These are phyloP conservation scores for Chrysolina oricalcia DNA, from an alignment of 2,888 invertebrate species.

Conservation along the genomic window DNA sequence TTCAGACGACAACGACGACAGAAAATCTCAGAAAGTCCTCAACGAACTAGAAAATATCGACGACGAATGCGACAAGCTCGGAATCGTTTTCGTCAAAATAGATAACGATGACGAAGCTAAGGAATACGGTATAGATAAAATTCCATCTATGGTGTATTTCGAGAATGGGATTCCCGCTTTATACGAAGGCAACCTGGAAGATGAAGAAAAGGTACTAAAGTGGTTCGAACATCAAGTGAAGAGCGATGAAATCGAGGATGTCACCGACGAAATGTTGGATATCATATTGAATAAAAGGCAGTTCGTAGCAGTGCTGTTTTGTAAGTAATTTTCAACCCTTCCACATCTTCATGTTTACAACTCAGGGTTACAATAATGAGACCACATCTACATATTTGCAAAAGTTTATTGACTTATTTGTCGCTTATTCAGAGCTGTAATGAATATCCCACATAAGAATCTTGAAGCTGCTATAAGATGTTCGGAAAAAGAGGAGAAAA, in stretches of 20 bases:
- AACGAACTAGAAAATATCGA: constrained; percentile 95
- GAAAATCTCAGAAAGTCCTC: constrained; percentile 88
- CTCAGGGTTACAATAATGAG: no score
- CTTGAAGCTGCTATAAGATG: no score
- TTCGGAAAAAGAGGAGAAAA: no score
- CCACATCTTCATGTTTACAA: no score
- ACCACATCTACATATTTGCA: no score
- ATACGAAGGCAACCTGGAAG: constrained; percentile 89
- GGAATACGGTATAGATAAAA: constrained; percentile 92
- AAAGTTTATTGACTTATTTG: no score
- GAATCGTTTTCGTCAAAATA: constrained; percentile 93
- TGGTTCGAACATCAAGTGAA: constrained; percentile 91
- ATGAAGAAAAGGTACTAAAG: constrained; percentile 89
- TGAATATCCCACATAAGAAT: no score
- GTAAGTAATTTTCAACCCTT: constrained; percentile 75
- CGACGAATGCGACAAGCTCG: constrained; percentile 91
- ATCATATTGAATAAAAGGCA: constrained; percentile 90
- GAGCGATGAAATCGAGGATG: constrained; percentile 93
- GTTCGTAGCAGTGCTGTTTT: constrained; percentile 92
- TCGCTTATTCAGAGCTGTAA: no score
- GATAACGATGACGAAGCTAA: constrained; percentile 92
- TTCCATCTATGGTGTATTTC: constrained; percentile 89
- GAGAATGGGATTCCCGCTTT: constrained; percentile 83
- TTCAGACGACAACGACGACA: constrained; percentile 90
- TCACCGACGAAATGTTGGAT: constrained; percentile 95